Conservation (phyloP, 2,888 invertebrate genomes). For the Himalopsyche kuldschensis region DNA sequence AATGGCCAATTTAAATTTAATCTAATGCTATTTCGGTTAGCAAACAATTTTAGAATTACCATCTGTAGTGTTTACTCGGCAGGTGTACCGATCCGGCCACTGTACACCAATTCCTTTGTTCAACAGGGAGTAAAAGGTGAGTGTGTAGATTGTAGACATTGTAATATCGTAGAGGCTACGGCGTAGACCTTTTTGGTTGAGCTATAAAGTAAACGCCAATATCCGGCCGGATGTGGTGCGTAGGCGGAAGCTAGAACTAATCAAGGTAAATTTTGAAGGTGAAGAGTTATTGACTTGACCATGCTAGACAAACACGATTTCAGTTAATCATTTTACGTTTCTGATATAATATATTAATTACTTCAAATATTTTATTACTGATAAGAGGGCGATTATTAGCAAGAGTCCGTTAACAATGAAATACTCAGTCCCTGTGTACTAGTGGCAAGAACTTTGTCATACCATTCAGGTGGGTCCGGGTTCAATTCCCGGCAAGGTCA, state of each 20-base stretch:
- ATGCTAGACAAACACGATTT: too few relatives aligned
- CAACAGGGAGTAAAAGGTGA: not conserved
- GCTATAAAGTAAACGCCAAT: slow-evolving; percentile 11
- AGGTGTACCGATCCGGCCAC: not conserved
- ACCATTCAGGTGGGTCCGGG: too few relatives aligned
- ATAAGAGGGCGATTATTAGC: too few relatives aligned
- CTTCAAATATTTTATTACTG: too few relatives aligned
- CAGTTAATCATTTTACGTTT: too few relatives aligned
- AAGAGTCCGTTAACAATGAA: too few relatives aligned
- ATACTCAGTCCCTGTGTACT: too few relatives aligned
- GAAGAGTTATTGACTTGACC: not conserved
- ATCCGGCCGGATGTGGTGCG: slow-evolving; percentile 37
- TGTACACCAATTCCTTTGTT: not conserved
- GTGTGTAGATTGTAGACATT: slow-evolving; percentile 5
- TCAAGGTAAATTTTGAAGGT: slow-evolving; percentile 5
- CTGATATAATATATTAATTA: too few relatives aligned
- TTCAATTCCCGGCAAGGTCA: too few relatives aligned
- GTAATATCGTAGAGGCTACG: not conserved
- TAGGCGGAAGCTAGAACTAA: not conserved
- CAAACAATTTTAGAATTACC: slow-evolving; percentile 19
- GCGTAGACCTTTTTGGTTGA: not conserved
- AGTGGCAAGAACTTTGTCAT: too few relatives aligned
- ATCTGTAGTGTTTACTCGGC: not conserved
- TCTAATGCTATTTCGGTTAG: not conserved
- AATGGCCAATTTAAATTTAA: too few relatives aligned